Percentiles rank a stretch among this genome's conserved stretches.
Conservation (phyloP, 2,888 invertebrate genomes). For the Drosophila cracens region DNA sequence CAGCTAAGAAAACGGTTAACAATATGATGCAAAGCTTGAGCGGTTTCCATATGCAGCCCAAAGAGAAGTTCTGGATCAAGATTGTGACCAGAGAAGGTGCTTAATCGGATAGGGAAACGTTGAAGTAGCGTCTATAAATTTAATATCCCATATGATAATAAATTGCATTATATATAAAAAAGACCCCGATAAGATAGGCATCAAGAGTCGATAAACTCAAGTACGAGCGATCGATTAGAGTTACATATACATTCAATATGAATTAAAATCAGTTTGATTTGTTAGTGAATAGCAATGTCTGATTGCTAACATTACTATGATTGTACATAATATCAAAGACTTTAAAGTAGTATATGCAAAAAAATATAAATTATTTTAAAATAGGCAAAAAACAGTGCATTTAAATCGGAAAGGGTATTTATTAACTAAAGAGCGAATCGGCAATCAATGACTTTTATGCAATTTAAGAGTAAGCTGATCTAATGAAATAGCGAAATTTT, state of each 20-base stretch:
- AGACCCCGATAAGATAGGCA: not conserved
- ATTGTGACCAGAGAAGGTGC: slow-evolving; percentile 45
- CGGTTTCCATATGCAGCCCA: slow-evolving; percentile 58
- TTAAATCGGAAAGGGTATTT: not conserved
- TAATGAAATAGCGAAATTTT: too few species aligned
- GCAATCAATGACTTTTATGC: not conserved
- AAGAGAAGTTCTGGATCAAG: slow-evolving; percentile 75
- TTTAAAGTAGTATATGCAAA: too few species aligned
- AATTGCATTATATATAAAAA: not conserved
- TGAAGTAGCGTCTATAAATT: not conserved
- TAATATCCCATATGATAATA: not conserved
- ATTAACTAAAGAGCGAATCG: not conserved
- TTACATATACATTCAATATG: not conserved
- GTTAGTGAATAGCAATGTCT: not conserved
- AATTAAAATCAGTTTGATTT: not conserved
- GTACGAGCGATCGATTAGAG: too few species aligned
- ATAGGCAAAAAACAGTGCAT: not conserved
- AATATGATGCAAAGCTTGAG: slow-evolving; percentile 59
- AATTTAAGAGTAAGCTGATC: not conserved
- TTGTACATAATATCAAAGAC: not conserved
- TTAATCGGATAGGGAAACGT: not conserved
- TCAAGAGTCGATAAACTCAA: not conserved
- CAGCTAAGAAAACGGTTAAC: slow-evolving; percentile 54
- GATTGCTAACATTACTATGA: not conserved
- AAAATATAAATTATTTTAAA: not conserved